Base-by-base conservation (phyloP, 2,113 vertebrate genomes). In the Solea solea region DNA sequence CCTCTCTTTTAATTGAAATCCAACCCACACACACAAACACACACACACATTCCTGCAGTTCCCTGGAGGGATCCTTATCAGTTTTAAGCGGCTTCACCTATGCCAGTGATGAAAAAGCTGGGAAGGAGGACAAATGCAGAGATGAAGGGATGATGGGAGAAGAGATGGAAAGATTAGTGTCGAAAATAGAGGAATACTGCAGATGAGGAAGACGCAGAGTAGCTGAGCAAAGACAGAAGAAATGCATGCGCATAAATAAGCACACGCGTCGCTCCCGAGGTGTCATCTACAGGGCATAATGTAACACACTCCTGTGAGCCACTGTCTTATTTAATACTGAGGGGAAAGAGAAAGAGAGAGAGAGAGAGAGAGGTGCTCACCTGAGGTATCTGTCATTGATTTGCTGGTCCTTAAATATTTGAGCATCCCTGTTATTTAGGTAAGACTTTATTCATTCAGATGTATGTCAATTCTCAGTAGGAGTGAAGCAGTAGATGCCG, bases 381-480 rank as follows among this genome's bases (percentile, higher is more conserved):
- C 44, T 1, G 4, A 60, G 74, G 63, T 21, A 27, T 66, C 57
- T 55, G 12, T 39, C 58, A 82, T 86, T 82, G 85, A 90, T 81
- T 80, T 59, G 15, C 73, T 70, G 50, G 64, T 82, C 60, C 64
- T 78, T 83, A 81, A 81, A 81, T 80, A 79, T 86, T 71, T 79
- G 76, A 74, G 62, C 9, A 1, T 11, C 61, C 80, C 64, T 87
- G 82, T 90, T 89, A 91, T 91, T 88, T 82, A 89, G 67, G 79
- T 80, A 54, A 51, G 63, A 28, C 64, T 69, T 85, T 82, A 86
- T 89, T 89, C 82, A 87, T 89, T 85, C 83, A 81, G 80, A 50
- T 76, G 65, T 66, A 41, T 9, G 12, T 51, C 7, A 39, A 54
- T 2, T 60, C 77, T 80, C 81, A 65, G 74, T 62, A 59, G 75